These are phyloP conservation scores for Drosophila bifasciata DNA, from an alignment of 1,140 invertebrate genomes.

Conservation along the genomic window DNA sequence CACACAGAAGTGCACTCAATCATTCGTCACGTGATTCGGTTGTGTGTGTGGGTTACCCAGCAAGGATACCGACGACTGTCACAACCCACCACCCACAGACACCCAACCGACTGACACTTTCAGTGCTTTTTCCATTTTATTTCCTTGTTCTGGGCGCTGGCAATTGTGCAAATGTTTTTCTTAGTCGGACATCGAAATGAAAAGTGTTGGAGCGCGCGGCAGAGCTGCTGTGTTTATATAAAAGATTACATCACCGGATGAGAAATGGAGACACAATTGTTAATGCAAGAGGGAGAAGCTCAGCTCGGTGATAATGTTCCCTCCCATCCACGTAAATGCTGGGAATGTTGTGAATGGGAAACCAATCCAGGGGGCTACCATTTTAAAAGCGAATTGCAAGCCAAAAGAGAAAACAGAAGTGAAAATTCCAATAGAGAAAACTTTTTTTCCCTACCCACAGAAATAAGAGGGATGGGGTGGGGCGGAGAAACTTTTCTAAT, in stretches of 20 bases:
- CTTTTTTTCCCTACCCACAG: slow-evolving; percentile 8
- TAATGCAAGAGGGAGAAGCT: slow-evolving; percentile 46
- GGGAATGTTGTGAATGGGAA: slow-evolving; percentile 63
- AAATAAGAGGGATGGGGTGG: too few relatives aligned
- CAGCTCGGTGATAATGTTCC: slow-evolving; percentile 62
- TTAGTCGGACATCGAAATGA: slow-evolving; percentile 52
- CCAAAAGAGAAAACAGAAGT: not conserved
- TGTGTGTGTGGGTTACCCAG: not conserved
- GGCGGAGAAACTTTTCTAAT: slow-evolving; percentile 73
- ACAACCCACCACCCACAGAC: too few relatives aligned
- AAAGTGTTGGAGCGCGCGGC: slow-evolving; percentile 49
- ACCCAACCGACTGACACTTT: not conserved
- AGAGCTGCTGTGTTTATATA: slow-evolving; percentile 66
- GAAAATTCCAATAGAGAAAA: slow-evolving; percentile 29
- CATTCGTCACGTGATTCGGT: slow-evolving; percentile 75
- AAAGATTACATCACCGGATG: slow-evolving; percentile 67
- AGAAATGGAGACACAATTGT: slow-evolving; percentile 62
- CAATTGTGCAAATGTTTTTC: slow-evolving; percentile 62
- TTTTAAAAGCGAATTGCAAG: slow-evolving; percentile 54
- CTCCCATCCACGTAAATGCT: slow-evolving; percentile 60
- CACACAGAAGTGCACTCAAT: slow-evolving; percentile 79
- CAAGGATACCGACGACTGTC: too few relatives aligned
- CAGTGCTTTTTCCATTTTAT: slow-evolving; percentile 31
- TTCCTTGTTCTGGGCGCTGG: slow-evolving; percentile 16
- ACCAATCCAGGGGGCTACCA: slow-evolving; percentile 63